A percentile compares a stretch with the other conserved stretches of the same genome.
phyloP scores from a whole-genome alignment of 1,140 invertebrate genomes.

The Maconellicoccus hirsutus region DNA sequence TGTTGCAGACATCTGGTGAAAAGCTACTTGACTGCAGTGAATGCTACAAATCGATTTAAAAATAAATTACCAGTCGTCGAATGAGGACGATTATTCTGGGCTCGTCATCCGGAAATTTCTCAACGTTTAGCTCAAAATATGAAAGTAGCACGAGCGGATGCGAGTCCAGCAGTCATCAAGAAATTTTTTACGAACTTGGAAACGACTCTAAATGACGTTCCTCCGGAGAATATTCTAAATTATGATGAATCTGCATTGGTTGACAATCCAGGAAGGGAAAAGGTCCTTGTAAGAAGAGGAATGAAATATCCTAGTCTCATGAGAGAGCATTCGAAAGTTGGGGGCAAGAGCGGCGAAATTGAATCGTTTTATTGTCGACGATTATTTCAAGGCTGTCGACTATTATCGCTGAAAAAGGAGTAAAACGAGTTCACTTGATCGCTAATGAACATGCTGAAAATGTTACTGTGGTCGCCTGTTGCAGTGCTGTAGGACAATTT shows the following conservation, averaged over 20 bases:
- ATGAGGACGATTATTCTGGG: conserved; percentile 22
- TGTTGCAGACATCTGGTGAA: conserved; percentile 19
- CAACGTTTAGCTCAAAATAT: conserved; percentile 26
- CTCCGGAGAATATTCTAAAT: conserved; percentile 34
- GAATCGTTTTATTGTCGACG: no score
- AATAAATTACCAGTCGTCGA: conserved; percentile 27
- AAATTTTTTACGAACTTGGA: conserved; percentile 32
- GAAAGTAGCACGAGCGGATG: conserved; percentile 24
- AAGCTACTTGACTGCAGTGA: neutral
- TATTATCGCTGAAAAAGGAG: no score
- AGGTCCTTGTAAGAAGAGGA: conserved; percentile 33
- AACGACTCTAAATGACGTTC: conserved; percentile 31
- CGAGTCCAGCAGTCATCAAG: conserved; percentile 28
- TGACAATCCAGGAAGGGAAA: conserved; percentile 33
- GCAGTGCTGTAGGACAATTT: conserved; percentile 32
- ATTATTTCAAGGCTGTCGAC: no score
- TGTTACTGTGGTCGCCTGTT: conserved; percentile 35
- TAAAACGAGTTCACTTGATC: conserved; percentile 33
- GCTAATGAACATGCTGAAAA: conserved; percentile 35
- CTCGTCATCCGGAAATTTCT: conserved; percentile 17
- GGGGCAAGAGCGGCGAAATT: no score
- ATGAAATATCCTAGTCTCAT: conserved; percentile 31
- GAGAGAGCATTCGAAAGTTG: conserved; percentile 11
- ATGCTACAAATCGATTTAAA: conserved; percentile 25
- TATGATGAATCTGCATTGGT: conserved; percentile 36